A percentile compares a stretch with the other conserved stretches of the same genome.
Evolutionary conservation across 2,888 invertebrate species (phyloP).

Genomic region (Neoitamus cyanurus): DNA sequence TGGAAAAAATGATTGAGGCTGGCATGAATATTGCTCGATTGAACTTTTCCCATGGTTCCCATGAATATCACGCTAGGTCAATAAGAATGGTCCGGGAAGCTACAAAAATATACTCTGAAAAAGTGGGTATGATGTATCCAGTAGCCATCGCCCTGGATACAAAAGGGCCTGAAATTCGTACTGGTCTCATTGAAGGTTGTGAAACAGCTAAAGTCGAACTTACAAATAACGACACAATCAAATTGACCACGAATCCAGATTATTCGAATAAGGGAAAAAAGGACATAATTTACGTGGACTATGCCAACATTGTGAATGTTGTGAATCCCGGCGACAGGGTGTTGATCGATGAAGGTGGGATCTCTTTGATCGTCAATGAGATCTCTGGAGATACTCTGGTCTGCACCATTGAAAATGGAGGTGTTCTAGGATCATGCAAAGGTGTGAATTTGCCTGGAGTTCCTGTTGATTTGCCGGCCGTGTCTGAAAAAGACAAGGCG

Average conservation of each 20-base stretch:
- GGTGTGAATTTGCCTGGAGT: constrained; percentile 97
- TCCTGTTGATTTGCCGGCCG: constrained; percentile 95
- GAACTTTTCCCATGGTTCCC: constrained; percentile 95
- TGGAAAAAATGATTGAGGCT: constrained; percentile 94
- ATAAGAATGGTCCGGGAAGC: constrained; percentile 90
- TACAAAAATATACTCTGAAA: constrained; percentile 80
- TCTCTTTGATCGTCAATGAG: constrained; percentile 87
- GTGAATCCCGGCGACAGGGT: constrained; percentile 86
- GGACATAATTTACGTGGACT: constrained; percentile 85
- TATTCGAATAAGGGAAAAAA: constrained; percentile 82
- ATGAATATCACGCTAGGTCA: constrained; percentile 93
- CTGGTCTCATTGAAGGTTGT: constrained; percentile 94
- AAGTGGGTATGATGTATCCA: constrained; percentile 78
- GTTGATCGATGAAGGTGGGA: constrained; percentile 97
- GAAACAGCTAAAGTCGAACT: constrained; percentile 88
- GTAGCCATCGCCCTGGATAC: constrained; percentile 97
- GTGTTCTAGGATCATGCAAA: constrained; percentile 91
- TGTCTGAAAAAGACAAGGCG: constrained; percentile 94
- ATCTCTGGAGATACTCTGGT: constrained; percentile 72
- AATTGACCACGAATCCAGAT: constrained; percentile 83
- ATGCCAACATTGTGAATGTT: constrained; percentile 93
- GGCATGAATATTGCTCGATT: constrained; percentile 97
- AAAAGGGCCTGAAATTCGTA: constrained; percentile 98
- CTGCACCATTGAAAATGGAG: constrained; percentile 95
- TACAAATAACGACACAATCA: constrained; percentile 83